phyloP scores from a whole-genome alignment of 2,888 invertebrate genomes.

The Orchesella flavescens region DNA sequence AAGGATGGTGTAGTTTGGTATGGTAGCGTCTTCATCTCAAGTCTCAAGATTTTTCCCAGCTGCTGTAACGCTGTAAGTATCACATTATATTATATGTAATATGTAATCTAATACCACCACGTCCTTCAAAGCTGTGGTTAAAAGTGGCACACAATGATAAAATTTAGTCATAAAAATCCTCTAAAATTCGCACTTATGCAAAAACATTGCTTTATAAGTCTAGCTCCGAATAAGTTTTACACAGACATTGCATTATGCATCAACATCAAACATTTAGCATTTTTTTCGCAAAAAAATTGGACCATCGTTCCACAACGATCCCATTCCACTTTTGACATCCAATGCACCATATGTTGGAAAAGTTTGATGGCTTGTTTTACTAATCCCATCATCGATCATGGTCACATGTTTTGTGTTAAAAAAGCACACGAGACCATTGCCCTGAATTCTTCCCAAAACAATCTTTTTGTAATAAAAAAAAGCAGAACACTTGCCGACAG shows the following conservation, averaged over 20 bases:
- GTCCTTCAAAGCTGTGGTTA: too few relatives aligned
- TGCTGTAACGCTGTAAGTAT: too few relatives aligned
- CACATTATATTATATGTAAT: too few relatives aligned
- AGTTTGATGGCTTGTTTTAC: not conserved
- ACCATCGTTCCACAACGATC: not conserved
- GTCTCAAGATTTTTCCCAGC: too few relatives aligned
- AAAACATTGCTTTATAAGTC: too few relatives aligned
- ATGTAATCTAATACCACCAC: too few relatives aligned
- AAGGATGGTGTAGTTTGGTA: too few relatives aligned
- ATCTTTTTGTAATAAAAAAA: not conserved
- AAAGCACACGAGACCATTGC: constrained; percentile 9
- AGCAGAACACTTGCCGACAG: not conserved
- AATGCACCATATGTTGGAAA: not conserved
- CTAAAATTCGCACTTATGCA: too few relatives aligned
- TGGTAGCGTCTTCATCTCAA: too few relatives aligned
- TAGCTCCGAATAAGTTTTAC: too few relatives aligned
- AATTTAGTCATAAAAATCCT: too few relatives aligned
- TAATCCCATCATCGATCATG: not conserved
- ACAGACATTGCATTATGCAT: not conserved
- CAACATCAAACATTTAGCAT: not conserved
- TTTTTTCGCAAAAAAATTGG: not conserved
- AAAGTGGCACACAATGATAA: too few relatives aligned
- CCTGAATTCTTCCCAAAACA: not conserved
- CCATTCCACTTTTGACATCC: not conserved
- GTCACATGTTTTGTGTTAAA: not conserved